Percentiles rank a stretch among this genome's conserved stretches.
phyloP scores from a whole-genome alignment of 92 coral and sea anemone genomes.

The Actinostola sp. region DNA sequence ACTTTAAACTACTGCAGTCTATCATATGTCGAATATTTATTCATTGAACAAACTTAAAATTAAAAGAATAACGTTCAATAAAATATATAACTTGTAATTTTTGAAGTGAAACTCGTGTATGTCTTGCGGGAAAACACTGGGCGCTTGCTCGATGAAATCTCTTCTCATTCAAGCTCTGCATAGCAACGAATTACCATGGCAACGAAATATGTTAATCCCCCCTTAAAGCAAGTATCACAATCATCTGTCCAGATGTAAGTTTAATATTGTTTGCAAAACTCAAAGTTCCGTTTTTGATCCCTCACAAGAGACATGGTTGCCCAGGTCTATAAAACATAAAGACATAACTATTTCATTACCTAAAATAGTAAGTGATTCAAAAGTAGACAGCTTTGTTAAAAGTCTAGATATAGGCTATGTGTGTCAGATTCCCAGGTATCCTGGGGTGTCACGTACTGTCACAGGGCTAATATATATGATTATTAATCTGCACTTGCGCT shows the following conservation, averaged over 20 bases:
- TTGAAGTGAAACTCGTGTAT: too few relatives aligned
- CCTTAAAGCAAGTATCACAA: conserved; percentile 59
- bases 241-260: conserved; percentile 47
- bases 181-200: conserved; percentile 46
- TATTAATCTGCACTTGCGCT: conserved; percentile 37
- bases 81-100: too few relatives aligned
- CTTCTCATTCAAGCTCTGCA: too few relatives aligned
- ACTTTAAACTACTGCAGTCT: too few relatives aligned
- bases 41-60: too few relatives aligned
- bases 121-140: too few relatives aligned
- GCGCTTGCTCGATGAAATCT: too few relatives aligned
- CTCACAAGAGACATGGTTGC: conserved; percentile 50
- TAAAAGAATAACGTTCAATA: too few relatives aligned
- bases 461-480: conserved; percentile 57
- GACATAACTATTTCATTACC: conserved; percentile 34
- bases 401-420: too few relatives aligned
- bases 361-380: conserved; percentile 13
- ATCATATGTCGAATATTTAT: too few relatives aligned
- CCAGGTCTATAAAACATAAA: conserved; percentile 44
- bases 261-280: conserved; percentile 53
- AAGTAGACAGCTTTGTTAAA: conserved; percentile 45
- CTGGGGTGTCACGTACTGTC: conserved; percentile 54
- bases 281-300: conserved; percentile 46
- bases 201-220: too few relatives aligned
- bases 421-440: conserved; percentile 33